A percentile compares a stretch with the other conserved stretches of the same genome.
Conservation (phyloP, 1,140 invertebrate species). For the Sitobion miscanthi region DNA sequence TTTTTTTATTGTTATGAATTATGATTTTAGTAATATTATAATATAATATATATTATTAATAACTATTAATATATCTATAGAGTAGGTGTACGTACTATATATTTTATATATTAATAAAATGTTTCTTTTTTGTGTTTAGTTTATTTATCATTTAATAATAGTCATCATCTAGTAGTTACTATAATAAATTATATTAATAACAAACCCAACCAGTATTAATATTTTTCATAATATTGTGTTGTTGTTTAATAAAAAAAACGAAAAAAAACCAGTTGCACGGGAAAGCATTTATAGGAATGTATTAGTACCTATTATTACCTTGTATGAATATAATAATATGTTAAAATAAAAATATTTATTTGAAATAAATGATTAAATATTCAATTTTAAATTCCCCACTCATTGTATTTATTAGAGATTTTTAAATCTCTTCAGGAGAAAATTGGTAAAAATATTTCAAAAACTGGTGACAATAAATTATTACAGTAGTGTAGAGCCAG, state of each 20-base stretch:
- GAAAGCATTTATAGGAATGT: not conserved
- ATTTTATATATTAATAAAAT: no score
- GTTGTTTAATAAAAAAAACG: not conserved
- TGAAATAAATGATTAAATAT: not conserved
- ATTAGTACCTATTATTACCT: no score
- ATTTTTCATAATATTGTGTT: no score
- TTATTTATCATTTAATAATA: no score
- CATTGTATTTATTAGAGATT: not conserved
- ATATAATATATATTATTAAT: no score
- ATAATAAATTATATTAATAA: no score
- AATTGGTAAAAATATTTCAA: not conserved
- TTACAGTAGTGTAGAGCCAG: not conserved
- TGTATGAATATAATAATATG: not conserved
- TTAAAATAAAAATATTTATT: not conserved
- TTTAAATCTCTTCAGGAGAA: not conserved
- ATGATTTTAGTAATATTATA: no score
- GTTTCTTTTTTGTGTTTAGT: no score
- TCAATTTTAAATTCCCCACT: not conserved
- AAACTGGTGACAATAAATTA: not conserved
- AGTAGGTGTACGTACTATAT: not conserved
- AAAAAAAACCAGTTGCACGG: not conserved
- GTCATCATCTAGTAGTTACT: no score
- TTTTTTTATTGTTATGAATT: no score
- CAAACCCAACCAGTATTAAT: no score
- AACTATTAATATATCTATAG: not conserved